Base-by-base conservation (phyloP, 2,113 vertebrate species). In the Piprites chloris region DNA sequence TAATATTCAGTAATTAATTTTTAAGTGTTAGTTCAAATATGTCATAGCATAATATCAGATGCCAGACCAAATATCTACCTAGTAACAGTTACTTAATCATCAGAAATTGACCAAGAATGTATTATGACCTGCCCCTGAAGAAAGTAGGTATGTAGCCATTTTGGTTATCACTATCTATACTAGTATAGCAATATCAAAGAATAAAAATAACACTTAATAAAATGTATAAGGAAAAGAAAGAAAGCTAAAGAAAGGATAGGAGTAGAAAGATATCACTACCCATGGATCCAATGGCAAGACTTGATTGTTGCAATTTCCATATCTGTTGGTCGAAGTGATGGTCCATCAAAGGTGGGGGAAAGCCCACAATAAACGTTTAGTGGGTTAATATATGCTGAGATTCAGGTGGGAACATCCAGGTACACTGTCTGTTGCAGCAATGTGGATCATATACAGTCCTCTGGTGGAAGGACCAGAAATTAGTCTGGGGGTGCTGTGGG, bases 331-430 rank as follows among this genome's bases (percentile, higher is more conserved):
- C 6, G 9, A 58, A 33, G 11, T 15, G 14, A 9, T 65, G 32
- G 11, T 55, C 14, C 32, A 17, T 65, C 72, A 42, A 11, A 67
- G 41, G 5, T 12, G 11, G 27, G 14, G 13, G 28, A 72, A 72
- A 47, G 19, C 6, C 16, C 0, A 1, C 28, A 62, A 55, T 47
- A 30, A 20, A 24, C 9, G n/a, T n/a, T 56, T 20, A 9, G 0
- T 41, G 24, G 15, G 4, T 71, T 41, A 30, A 87, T 63, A 47
- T 17, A 24, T 2, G 2, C 13, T 18, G 39, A 35, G 22, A 11
- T 55, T 87, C 41, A 32, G 2, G 9, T 35, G 13, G 16, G 21
- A 71, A 55, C 13, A 56, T 6, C 11, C 24, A 32, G 16, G 16
- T 55, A 35, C 21, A 4, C 24, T n/a, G 3, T 28, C 8, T 46